Conservation (phyloP, 2,888 invertebrate species). For the Stenodera caucasica region DNA sequence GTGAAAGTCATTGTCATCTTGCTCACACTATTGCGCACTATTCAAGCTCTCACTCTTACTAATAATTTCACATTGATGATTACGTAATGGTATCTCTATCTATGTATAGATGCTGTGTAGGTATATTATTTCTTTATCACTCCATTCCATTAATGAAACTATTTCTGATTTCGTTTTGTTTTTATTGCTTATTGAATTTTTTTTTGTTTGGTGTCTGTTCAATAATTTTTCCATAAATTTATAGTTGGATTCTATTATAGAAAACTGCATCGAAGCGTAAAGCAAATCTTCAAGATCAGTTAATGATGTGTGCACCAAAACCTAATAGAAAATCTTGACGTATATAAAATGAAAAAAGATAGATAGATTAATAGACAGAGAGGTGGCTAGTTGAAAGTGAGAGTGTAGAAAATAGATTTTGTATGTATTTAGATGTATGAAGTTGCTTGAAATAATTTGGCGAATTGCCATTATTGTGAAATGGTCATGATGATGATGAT, state of each 20-base stretch:
- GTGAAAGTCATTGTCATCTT: slow-evolving; percentile 39
- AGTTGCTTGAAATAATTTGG: not conserved
- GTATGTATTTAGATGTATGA: not conserved
- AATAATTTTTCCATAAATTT: not conserved
- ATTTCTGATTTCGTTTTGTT: slow-evolving; percentile 24
- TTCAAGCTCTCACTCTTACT: slow-evolving; percentile 28
- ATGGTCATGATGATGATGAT: not conserved
- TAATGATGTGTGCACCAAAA: not conserved
- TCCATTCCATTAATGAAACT: slow-evolving; percentile 22
- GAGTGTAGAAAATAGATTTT: slow-evolving; percentile 7
- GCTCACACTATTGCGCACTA: slow-evolving; percentile 20
- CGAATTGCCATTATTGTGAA: not conserved
- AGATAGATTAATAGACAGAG: not conserved
- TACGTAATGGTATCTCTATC: not conserved
- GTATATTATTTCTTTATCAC: too few species aligned
- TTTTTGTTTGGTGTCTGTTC: slow-evolving; percentile 10
- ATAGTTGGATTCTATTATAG: not conserved
- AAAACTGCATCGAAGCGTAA: not conserved
- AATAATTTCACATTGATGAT: slow-evolving; percentile 6
- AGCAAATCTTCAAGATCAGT: not conserved
- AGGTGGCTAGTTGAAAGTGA: not conserved
- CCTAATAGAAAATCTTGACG: not conserved
- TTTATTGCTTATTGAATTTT: slow-evolving; percentile 9
- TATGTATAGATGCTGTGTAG: not conserved
- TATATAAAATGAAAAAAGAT: not conserved